phyloP scores from a whole-genome alignment of 2,113 vertebrate genomes.

The Festucalex cinctus region DNA sequence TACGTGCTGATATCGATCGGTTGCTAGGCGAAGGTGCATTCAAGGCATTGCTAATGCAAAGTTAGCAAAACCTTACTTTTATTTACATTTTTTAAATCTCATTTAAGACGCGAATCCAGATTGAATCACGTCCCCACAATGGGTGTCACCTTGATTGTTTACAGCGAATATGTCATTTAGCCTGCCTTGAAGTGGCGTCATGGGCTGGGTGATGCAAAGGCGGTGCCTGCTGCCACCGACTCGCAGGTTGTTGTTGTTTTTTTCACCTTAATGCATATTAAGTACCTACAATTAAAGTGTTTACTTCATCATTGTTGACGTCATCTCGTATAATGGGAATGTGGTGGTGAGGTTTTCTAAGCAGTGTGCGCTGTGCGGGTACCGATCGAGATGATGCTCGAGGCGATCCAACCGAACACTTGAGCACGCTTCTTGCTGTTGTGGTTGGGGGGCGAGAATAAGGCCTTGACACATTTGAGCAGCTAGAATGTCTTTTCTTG shows the following conservation, averaged over 20 bases:
- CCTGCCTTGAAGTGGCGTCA: conserved; percentile 5
- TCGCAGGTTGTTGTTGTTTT: conserved; percentile 1
- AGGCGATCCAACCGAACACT: conserved; percentile 32
- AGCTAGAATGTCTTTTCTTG: neutral
- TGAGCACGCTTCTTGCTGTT: conserved; percentile 30
- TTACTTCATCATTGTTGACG: neutral
- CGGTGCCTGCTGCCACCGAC: conserved; percentile 64
- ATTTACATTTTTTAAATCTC: neutral
- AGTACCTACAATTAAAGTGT: neutral
- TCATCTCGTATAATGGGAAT: neutral
- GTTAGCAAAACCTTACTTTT: neutral
- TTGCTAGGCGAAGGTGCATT: neutral
- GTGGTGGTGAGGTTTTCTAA: neutral
- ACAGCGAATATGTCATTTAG: neutral
- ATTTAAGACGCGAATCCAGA: neutral
- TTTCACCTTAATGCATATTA: neutral
- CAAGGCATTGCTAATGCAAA: neutral
- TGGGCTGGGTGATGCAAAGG: conserved; percentile 58
- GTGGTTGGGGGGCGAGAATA: neutral
- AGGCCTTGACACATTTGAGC: conserved; percentile 29
- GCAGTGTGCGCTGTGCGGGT: conserved; percentile 15
- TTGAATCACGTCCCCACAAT: neutral
- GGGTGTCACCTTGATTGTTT: neutral
- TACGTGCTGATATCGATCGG: neutral
- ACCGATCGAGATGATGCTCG: conserved; percentile 44